Evolutionary conservation across 1,140 invertebrate species (phyloP), one percentile per base, ranked within the genome.

Genomic region (Berghia stephanieae): DNA sequence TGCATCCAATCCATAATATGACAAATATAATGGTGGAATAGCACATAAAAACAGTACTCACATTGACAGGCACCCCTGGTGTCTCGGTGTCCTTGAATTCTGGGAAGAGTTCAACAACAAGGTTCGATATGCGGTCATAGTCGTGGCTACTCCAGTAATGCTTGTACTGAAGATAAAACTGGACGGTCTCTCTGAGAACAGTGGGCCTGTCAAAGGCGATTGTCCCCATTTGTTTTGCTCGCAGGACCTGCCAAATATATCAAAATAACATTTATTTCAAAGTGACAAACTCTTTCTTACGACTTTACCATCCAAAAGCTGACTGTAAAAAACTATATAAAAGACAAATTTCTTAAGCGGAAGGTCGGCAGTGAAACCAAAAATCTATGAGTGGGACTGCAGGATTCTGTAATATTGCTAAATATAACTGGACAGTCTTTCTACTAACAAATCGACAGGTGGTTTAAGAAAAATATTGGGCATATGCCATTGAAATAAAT

Each of bases 131-230:
- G 24, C 79, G 71, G 40, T 81, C 79, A 71, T 81, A 81, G 69
- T 81, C 79, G 46, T 75, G 67, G 46, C 77, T 78, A 60, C 77
- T 81, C 79, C 79, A 81, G 55, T 76, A 77, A 69, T 81, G 76
- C 67, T 81, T 81, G 73, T 68, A 75, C 44, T 78, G 74, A 21
- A 81, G 77, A 72, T 77, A 81, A 72, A 81, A 81, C 42, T 75
- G 77, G 42, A 78, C 77, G 3, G 79, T 81, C 55, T 81, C 79
- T n/a, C 79, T 66, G 27, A 81, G 73, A 72, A 81, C 76, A 44
- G 77, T 78, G 31, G 79, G 77, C 36, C 79, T 46, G 31, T 78
- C 77, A 77, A 70, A 78, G 52, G 77, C 76, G 42, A 75, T 71
- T 24, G 76, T 78, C 6, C 79, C 79, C 36, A 73, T 68, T 36